Evolutionary conservation across 2,113 vertebrate species (phyloP).

Genomic region (Cyprinodon variegatus): DNA sequence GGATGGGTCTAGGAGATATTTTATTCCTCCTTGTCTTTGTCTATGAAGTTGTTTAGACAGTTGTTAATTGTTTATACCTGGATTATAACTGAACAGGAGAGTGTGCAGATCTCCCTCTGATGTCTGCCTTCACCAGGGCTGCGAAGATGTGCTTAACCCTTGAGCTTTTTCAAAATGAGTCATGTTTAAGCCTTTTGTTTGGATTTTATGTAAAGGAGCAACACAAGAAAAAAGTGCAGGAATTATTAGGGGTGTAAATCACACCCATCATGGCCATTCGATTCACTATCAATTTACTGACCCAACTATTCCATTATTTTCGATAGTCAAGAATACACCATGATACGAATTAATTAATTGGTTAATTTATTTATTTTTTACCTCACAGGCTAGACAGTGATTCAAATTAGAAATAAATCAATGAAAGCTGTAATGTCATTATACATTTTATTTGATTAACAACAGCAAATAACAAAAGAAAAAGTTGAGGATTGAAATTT

Average conservation of each 20-base stretch:
- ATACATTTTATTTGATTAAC: too few species aligned
- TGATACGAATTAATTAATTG: too few species aligned
- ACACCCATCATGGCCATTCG: too few species aligned
- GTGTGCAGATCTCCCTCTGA: constrained; percentile 35
- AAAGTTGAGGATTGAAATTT: too few species aligned
- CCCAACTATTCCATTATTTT: too few species aligned
- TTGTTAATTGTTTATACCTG: constrained; percentile 45
- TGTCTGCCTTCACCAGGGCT: constrained; percentile 27
- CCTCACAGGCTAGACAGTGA: too few species aligned
- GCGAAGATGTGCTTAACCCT: background rate
- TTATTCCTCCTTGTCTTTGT: constrained; percentile 17
- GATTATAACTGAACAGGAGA: constrained; percentile 14
- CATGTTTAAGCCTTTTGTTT: background rate
- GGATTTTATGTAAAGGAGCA: background rate
- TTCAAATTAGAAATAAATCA: too few species aligned
- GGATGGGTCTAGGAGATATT: constrained; percentile 19
- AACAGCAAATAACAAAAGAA: too few species aligned
- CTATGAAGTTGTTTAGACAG: constrained; percentile 66
- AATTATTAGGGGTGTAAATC: background rate
- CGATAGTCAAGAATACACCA: too few species aligned
- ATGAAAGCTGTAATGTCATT: too few species aligned
- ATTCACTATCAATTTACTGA: too few species aligned
- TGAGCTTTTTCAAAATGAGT: background rate
- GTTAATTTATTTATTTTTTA: too few species aligned
- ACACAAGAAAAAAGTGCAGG: background rate